phyloP scores from a whole-genome alignment of 2,113 vertebrate species.

The Megalops atlanticus region DNA sequence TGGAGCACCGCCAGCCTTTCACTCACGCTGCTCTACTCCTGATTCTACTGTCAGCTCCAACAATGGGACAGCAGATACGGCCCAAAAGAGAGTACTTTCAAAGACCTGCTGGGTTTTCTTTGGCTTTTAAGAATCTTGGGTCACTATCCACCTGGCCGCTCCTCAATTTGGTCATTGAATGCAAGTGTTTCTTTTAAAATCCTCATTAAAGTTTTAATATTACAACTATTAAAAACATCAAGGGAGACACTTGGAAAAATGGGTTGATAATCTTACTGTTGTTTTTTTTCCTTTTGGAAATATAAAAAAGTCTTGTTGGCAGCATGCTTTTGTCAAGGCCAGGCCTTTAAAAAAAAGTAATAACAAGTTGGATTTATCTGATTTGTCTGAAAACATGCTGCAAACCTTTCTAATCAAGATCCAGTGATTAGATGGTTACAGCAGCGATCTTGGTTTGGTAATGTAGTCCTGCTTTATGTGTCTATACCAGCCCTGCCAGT shows the following conservation, averaged over 20 bases:
- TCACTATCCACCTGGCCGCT: neutral
- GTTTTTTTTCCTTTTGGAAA: neutral
- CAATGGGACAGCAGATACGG: neutral
- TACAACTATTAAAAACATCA: neutral
- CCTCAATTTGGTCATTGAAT: neutral
- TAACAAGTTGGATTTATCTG: too few relatives aligned
- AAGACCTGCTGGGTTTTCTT: neutral
- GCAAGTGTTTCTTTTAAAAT: neutral
- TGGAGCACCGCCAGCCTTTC: conserved; percentile 52
- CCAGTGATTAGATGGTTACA: neutral
- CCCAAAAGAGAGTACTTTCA: neutral
- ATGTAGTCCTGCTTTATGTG: neutral
- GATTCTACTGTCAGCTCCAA: neutral
- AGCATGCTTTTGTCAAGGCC: too few relatives aligned
- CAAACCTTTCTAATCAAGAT: neutral
- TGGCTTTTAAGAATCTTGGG: neutral
- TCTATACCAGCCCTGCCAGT: neutral
- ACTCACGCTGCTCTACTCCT: conserved; percentile 45
- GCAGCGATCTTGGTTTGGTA: neutral
- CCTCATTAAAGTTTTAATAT: neutral
- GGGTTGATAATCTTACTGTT: neutral
- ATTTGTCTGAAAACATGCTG: neutral
- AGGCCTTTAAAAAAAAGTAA: too few relatives aligned
- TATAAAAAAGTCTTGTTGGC: neutral
- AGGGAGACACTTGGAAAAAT: too few relatives aligned